Percentiles rank a stretch among this genome's conserved stretches.
phyloP scores from a whole-genome alignment of 2,888 invertebrate species.

The Operophtera brumata region DNA sequence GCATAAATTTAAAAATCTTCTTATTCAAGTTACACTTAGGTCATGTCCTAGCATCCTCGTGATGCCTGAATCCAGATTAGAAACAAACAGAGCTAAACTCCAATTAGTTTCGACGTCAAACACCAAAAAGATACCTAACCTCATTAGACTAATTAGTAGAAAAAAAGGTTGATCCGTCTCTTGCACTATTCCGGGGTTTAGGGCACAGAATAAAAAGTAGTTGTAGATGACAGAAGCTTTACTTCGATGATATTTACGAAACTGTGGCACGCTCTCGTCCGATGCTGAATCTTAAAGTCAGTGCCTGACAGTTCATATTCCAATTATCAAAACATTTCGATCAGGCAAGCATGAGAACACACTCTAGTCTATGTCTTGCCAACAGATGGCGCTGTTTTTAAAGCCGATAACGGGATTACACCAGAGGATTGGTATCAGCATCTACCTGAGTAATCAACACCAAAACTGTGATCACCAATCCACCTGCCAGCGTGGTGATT shows the following conservation, averaged over 20 bases:
- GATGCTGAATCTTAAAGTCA: background rate
- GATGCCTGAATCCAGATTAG: conserved; percentile 30
- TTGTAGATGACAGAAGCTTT: background rate
- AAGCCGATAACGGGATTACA: too few species aligned
- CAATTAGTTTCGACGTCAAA: conserved; percentile 42
- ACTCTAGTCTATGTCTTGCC: too few species aligned
- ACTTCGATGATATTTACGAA: background rate
- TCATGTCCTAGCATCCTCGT: conserved; percentile 12
- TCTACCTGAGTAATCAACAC: too few species aligned
- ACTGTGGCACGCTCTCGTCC: background rate
- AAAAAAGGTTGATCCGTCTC: conserved; percentile 66
- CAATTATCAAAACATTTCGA: too few species aligned
- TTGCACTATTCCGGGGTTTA: conserved; percentile 54
- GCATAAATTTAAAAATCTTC: background rate
- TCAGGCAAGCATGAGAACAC: too few species aligned
- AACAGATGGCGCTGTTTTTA: too few species aligned
- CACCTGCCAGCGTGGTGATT: too few species aligned
- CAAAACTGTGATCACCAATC: too few species aligned
- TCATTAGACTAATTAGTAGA: conserved; percentile 75
- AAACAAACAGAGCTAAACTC: conserved; percentile 34
- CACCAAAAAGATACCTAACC: conserved; percentile 42
- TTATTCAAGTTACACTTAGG: background rate
- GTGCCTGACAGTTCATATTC: background rate
- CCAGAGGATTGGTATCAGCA: too few species aligned
- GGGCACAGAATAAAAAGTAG: conserved; percentile 25